phyloP scores from a whole-genome alignment of 2,888 invertebrate genomes.

The Leucozona laternaria region DNA sequence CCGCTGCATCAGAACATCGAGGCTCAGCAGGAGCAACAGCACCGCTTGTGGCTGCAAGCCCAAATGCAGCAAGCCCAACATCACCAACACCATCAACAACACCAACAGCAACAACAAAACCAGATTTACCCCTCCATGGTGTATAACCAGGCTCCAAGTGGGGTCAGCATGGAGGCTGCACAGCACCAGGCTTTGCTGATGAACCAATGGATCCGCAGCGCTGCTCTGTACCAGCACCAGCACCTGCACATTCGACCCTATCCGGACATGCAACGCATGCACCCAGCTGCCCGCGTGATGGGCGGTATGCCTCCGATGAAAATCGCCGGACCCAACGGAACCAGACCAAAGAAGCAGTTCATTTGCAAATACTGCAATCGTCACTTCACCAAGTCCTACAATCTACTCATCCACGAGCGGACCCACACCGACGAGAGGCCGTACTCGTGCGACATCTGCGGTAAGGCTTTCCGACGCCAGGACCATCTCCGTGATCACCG shows the following conservation, averaged over 20 bases:
- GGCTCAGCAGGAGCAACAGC: conserved; percentile 76
- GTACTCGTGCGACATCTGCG: conserved; percentile 97
- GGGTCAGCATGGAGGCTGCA: conserved; percentile 84
- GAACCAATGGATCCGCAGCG: conserved; percentile 90
- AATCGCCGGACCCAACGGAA: conserved; percentile 85
- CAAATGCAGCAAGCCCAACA: conserved; percentile 76
- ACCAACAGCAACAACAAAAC: conserved; percentile 79
- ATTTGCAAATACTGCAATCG: conserved; percentile 99
- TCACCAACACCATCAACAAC: conserved; percentile 58
- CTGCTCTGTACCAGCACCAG: conserved; percentile 87
- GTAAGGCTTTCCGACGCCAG: conserved; percentile 97
- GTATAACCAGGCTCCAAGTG: conserved; percentile 76
- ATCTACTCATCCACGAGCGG: conserved; percentile 97
- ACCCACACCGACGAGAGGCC: conserved; percentile 99
- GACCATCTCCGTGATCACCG: conserved; percentile 96
- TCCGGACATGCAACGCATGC: conserved; percentile 84
- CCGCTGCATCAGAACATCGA: conserved; percentile 82
- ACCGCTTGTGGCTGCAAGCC: conserved; percentile 76
- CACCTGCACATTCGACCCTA: conserved; percentile 82
- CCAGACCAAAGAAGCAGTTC: conserved; percentile 92
- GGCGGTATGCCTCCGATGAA: conserved; percentile 85
- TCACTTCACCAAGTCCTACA: conserved; percentile 99
- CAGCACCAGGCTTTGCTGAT: conserved; percentile 86
- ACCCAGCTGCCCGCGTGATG: conserved; percentile 80
- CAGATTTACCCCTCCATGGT: conserved; percentile 70